Evolutionary conservation across 1,140 invertebrate species (phyloP), one percentile per base, ranked within the genome.

Genomic region (Venturia canescens): DNA sequence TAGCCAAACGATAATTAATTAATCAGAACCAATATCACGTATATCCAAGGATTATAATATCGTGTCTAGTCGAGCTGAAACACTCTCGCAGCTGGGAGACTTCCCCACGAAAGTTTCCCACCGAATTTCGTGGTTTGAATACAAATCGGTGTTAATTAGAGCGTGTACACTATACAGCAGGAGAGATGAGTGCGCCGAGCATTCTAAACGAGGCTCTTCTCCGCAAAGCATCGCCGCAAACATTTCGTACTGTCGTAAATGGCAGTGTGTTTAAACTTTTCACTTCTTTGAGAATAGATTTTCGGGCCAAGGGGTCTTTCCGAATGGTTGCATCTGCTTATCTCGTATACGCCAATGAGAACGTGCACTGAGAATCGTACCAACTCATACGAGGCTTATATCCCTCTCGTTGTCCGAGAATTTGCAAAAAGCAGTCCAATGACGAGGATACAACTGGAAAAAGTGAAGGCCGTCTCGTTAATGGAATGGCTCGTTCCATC

Each of bases 401-500:
- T 53, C 16, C 7, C 6, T 3, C 16, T 21, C 50, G n/a, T 21
- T 53, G 16, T 31, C 27, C 16, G 60, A 21, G 0, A 3, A 71
- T 60, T 74, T 50, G 44, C 21, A 18, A 16, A 66, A 72, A 80
- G 29, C 23, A 48, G 50, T 48, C 60, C 18, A 53, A 34, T 66
- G 66, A 31, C 27, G 3, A 44, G 4, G 7, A 6, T 44, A 13
- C 13, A 5, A 1, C 1, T 13, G 18, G 63, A 31, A 77, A 34
- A 77, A 77, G 63, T 72, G 18, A 67, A 80, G 72, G 50, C 23
- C 31, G 44, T 69, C 29, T 67, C 71, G 66, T 80, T 80, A 80
- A 80, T 69, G 79, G 72, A 80, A 80, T 80, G 79, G 71, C 79
- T 69, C 79, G 79, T 69, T 80, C 79, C 72, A 50, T 80, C 79